phyloP scores from a whole-genome alignment of 2,797 vertebrate species.

The Megaceryle alcyon region DNA sequence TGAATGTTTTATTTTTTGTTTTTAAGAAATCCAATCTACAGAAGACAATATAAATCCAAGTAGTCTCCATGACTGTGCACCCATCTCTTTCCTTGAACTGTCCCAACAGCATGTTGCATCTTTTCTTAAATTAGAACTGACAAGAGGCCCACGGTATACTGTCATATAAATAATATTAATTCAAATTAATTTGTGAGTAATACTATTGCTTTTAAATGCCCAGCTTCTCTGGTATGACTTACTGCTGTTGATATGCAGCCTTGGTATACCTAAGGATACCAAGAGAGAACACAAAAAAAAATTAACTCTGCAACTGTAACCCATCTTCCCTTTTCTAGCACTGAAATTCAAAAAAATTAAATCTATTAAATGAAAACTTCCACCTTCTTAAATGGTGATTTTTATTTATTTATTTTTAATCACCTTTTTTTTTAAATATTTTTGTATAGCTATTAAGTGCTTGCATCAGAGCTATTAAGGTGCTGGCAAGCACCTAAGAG shows the following conservation, averaged over 20 bases:
- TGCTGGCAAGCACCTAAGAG: too few species aligned
- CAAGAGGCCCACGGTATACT: not conserved
- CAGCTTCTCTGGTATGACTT: not conserved
- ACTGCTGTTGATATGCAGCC: not conserved
- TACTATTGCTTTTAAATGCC: constrained; percentile 1
- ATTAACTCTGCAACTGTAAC: not conserved
- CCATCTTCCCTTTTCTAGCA: not conserved
- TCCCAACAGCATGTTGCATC: not conserved
- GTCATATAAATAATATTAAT: constrained; percentile 60
- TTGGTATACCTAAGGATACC: not conserved
- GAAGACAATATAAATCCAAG: not conserved
- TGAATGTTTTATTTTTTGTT: not conserved
- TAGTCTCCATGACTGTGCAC: not conserved
- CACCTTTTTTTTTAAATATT: not conserved
- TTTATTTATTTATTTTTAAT: not conserved
- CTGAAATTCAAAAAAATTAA: not conserved
- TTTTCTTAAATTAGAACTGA: constrained; percentile 10
- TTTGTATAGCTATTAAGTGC: not conserved
- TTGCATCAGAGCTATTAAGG: not conserved
- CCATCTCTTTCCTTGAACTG: not conserved
- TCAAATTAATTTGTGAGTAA: constrained; percentile 35
- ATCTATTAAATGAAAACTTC: not conserved
- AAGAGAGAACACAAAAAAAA: not conserved
- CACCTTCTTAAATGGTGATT: not conserved
- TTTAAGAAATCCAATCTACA: not conserved